Percentiles rank a stretch among this genome's conserved stretches.
Conservation (phyloP, 2,797 vertebrate genomes). For the Neosalanx taihuensis region DNA sequence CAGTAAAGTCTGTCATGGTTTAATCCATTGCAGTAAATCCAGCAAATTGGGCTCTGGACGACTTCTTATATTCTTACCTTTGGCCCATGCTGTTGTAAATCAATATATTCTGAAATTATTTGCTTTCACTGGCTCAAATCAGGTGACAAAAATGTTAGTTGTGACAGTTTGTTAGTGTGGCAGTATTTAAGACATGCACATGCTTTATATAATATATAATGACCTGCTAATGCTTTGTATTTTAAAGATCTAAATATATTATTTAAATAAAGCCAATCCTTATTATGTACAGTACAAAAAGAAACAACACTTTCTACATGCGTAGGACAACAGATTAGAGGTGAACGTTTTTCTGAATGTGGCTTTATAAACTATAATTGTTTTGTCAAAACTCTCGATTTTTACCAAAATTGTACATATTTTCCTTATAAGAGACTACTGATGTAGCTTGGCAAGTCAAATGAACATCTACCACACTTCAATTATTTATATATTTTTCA, state of each 20-base stretch:
- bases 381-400: too few relatives aligned
- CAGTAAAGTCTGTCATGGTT: conserved; percentile 52
- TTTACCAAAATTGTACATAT: too few relatives aligned
- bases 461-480: too few relatives aligned
- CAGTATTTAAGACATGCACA: conserved; percentile 51
- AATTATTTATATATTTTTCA: too few relatives aligned
- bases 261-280: conserved; percentile 72
- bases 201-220: conserved; percentile 16
- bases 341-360: conserved; percentile 52
- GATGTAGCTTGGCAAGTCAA: too few relatives aligned
- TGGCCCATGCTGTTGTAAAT: conserved; percentile 54
- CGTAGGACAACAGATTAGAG: conserved; percentile 22
- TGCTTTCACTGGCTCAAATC: conserved; percentile 57
- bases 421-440: too few relatives aligned
- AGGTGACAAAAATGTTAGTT: conserved; percentile 44
- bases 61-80: conserved; percentile 62
- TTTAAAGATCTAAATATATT: conserved; percentile 65
- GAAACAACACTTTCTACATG: conserved; percentile 56
- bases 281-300: conserved; percentile 73
- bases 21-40: conserved; percentile 63
- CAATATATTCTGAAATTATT: conserved; percentile 59
- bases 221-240: too few relatives aligned
- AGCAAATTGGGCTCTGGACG: conserved; percentile 42
- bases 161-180: conserved; percentile 42
- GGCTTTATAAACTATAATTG: conserved; percentile 34